Conservation (phyloP, 2,797 vertebrate species). For the Bovichtus variegatus region DNA sequence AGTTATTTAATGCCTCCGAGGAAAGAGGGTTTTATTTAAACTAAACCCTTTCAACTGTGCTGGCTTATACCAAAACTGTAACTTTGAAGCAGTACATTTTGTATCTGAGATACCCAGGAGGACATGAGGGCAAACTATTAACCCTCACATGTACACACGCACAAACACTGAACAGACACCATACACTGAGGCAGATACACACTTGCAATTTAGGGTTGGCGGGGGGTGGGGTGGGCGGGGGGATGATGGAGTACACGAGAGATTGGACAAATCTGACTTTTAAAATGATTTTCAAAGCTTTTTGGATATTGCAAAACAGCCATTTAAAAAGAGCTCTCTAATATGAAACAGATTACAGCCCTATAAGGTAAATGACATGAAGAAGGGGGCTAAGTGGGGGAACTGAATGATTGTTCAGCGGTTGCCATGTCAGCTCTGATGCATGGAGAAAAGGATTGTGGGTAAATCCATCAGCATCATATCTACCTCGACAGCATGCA, state of each 20-base stretch:
- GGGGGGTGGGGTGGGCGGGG: neutral
- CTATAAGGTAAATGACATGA: slow-evolving; percentile 48
- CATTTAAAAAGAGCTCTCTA: slow-evolving; percentile 30
- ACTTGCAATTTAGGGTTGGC: slow-evolving; percentile 3
- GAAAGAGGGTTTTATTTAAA: slow-evolving; percentile 5
- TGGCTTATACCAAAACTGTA: neutral
- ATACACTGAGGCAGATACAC: neutral
- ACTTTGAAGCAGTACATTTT: slow-evolving; percentile 4
- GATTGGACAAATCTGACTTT: slow-evolving; percentile 18
- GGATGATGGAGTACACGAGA: slow-evolving; percentile 12
- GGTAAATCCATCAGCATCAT: slow-evolving; percentile 82
- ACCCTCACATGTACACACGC: neutral
- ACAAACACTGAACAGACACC: slow-evolving; percentile 7
- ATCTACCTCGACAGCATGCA: slow-evolving; percentile 75
- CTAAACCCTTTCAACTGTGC: neutral
- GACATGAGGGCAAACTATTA: neutral
- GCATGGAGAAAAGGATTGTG: slow-evolving; percentile 76
- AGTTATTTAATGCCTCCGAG: neutral
- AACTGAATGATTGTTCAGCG: slow-evolving; percentile 53
- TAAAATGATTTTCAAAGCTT: slow-evolving; percentile 20
- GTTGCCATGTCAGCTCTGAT: slow-evolving; percentile 73
- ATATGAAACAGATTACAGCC: slow-evolving; percentile 35
- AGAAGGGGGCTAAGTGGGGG: slow-evolving; percentile 47
- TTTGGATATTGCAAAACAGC: slow-evolving; percentile 20
- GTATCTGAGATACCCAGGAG: neutral